Base-by-base conservation (phyloP, 2,797 vertebrate species). In the Chaetodon trifasciatus region DNA sequence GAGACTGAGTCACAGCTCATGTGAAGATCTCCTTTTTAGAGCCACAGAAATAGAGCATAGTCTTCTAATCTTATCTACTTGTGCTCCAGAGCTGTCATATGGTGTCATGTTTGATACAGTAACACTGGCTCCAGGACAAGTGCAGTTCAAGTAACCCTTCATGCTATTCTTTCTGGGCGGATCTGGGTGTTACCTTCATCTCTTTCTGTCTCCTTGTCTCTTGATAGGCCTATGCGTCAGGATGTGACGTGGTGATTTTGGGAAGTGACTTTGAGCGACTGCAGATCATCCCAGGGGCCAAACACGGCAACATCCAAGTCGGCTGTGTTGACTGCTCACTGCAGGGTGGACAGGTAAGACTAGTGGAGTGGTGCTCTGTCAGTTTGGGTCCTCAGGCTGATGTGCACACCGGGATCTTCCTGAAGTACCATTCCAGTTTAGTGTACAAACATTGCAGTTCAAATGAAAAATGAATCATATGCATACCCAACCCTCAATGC, bases 231-330 rank as follows among this genome's bases (percentile, higher is more conserved):
- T 99, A 99, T 5, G 98, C 97, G 24, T 99, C 98, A 76, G 98
- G 98, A 89, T 99, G 98, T 95, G 98, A 99, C 67, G 96, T 99
- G 80, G 98, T 99, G 84, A 96, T 99, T 89, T 85, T 99, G 90
- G 98, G 97, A 72, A 99, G 97, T 90, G 96, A 98, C 88, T 99
- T 99, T 92, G 97, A 99, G 95, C 96, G 98, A 81, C 93, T 99
- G 84, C 98, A 99, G 89, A 98, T 99, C 94, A 98, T 99, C 82
- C 98, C 98, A 73, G 98, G 98, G 89, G 95, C 97, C 88, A 98
- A 99, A 88, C 97, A 99, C 95, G 98, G 98, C 78, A 99, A 99
- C 91, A 95, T 99, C 90, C 98, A 98, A 94, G 98, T 99, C 81
- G 97, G 97, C 70, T 99, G 98, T 92, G 97, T 99, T 71, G 97